Evolutionary conservation across 2,113 vertebrate genomes (phyloP), one percentile per base, ranked within the genome.

Genomic region (Zingel zingel): DNA sequence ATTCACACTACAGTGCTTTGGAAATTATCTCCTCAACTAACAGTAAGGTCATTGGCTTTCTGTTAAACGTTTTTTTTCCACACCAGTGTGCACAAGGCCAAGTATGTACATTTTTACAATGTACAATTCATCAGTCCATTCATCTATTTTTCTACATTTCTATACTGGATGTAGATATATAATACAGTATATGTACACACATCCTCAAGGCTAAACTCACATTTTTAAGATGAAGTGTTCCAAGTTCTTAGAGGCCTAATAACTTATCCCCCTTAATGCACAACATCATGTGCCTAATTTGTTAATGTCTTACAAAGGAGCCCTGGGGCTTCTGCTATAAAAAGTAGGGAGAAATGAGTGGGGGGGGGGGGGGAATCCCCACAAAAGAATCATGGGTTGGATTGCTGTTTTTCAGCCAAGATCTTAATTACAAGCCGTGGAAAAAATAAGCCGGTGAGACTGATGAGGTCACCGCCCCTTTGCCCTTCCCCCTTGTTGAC

Each of bases 341-440:
- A 86, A 89, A 88, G 86, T 27, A 72, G 19, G 36, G 43, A 85
- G 62, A 85, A 77, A 82, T 79, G 33, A 81, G 45, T 56, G 39
- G 8, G 36, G 7, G 36, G 39, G 39, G 39, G 39, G 39, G 39
- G 39, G 16, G 7, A 56, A 19, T 6, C 14, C 33, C 19, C 50
- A 86, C 25, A 85, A 70, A 83, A 86, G 71, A 84, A 77, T 79
- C 73, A 71, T 67, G 79, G 76, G 83, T 87, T 87, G 64, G 87
- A 82, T 87, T 81, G 82, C 77, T 76, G 77, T 89, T 85, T 88
- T 88, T 86, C 75, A 83, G 85, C 81, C 74, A 84, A 89, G 78
- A 90, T 90, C 89, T 92, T 94, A 92, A 93, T 92, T 91, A 91
- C 83, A 69, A 75, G 67, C 84, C 33, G 54, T 74, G 79, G 51